phyloP scores from a whole-genome alignment of 2,888 invertebrate species.

The Ochropacha duplaris region DNA sequence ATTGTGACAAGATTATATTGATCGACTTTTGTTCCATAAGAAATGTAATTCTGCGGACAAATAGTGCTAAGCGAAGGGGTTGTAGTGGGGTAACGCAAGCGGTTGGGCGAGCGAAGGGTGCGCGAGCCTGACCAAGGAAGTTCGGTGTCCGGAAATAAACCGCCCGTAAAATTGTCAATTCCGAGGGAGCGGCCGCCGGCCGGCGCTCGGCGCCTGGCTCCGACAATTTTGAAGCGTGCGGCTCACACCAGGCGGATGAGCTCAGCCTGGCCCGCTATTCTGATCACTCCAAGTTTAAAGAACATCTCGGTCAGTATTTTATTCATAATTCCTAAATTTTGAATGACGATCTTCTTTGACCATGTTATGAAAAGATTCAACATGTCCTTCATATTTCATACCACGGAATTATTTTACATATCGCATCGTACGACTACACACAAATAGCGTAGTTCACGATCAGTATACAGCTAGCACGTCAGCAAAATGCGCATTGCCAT shows the following conservation, averaged over 20 bases:
- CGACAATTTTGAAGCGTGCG: constrained; percentile 68
- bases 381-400: not conserved
- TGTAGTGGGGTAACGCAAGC: constrained; percentile 41
- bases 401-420: constrained; percentile 20
- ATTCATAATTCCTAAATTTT: constrained; percentile 15
- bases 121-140: constrained; percentile 70
- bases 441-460: constrained; percentile 37
- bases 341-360: not conserved
- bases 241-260: constrained; percentile 38
- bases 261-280: constrained; percentile 23
- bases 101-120: constrained; percentile 45
- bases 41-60: constrained; percentile 44
- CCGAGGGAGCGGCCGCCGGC: constrained; percentile 75
- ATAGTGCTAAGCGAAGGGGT: constrained; percentile 57
- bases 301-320: constrained; percentile 35
- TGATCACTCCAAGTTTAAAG: constrained; percentile 40
- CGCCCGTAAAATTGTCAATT: constrained; percentile 88
- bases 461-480: constrained; percentile 60
- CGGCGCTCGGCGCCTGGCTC: constrained; percentile 63
- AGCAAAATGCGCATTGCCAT: constrained; percentile 71
- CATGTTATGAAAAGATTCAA: not conserved
- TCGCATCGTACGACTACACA: constrained; percentile 20
- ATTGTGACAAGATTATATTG: not conserved
- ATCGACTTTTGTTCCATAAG: constrained; percentile 26
- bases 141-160: constrained; percentile 85